Percentiles rank a stretch among this genome's conserved stretches.
Conservation (phyloP, 2,797 vertebrate genomes). For the Labroides dimidiatus region DNA sequence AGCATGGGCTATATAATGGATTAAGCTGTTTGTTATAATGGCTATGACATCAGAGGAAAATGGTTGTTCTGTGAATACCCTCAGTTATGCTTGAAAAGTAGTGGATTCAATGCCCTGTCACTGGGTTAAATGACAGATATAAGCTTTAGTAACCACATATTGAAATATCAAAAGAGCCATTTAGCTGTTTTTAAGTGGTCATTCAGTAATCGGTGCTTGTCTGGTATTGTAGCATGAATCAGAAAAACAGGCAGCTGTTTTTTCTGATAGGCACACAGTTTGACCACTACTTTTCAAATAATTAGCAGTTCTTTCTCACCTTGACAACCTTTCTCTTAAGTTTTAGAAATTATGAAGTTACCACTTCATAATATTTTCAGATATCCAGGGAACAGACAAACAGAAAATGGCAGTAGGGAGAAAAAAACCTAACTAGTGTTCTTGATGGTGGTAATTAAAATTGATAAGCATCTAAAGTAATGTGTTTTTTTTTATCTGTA, state of each 20-base stretch:
- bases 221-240: neutral
- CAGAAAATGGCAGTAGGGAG: constrained; percentile 8
- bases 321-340: constrained; percentile 14
- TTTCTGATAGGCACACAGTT: constrained; percentile 5
- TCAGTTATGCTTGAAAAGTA: neutral
- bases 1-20: too few relatives aligned
- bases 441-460: constrained; percentile 54
- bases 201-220: neutral
- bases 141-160: neutral
- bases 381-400: constrained; percentile 18
- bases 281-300: neutral
- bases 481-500: constrained; percentile 36
- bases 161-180: neutral
- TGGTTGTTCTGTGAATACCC: neutral
- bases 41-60: neutral
- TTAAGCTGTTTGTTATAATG: too few relatives aligned
- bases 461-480: constrained; percentile 52
- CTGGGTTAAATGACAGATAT: neutral
- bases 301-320: neutral
- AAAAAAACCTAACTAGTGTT: constrained; percentile 11
- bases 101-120: neutral
- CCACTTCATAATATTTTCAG: constrained; percentile 9
- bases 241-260: constrained; percentile 10
- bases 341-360: constrained; percentile 9
- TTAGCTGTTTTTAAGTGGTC: neutral